Conservation (phyloP, 1,140 invertebrate species). For the Pogonomyrmex barbatus region DNA sequence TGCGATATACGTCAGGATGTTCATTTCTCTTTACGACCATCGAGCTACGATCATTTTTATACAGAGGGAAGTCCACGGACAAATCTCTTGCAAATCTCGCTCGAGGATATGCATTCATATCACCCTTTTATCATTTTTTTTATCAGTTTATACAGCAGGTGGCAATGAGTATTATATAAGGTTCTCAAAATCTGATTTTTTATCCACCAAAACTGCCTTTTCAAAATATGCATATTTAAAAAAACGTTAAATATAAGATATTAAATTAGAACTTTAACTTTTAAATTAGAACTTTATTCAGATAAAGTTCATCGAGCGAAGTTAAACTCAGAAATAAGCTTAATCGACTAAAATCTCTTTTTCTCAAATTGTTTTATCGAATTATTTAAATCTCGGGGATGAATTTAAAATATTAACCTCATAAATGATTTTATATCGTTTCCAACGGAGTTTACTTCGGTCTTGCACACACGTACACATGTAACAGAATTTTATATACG, state of each 20-base stretch:
- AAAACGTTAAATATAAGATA: not conserved
- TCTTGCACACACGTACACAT: not conserved
- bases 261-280: not conserved
- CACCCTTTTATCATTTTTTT: constrained; percentile 14
- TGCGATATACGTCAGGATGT: constrained; percentile 40
- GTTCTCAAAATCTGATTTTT: not conserved
- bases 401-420: not conserved
- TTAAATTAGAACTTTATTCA: not conserved
- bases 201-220: not conserved
- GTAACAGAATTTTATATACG: constrained; percentile 9
- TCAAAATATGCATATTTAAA: not conserved
- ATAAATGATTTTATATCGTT: not conserved
- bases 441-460: not conserved
- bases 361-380: not conserved
- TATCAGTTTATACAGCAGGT: not conserved
- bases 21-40: constrained; percentile 42
- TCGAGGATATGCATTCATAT: constrained; percentile 13
- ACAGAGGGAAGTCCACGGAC: not conserved
- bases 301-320: not conserved
- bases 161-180: not conserved
- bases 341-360: not conserved
- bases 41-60: constrained; percentile 34
- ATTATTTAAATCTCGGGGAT: not conserved
- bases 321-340: not conserved
- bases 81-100: constrained; percentile 30